phyloP scores from a whole-genome alignment of 2,888 invertebrate genomes.

The Pandemis cinnamomeana region DNA sequence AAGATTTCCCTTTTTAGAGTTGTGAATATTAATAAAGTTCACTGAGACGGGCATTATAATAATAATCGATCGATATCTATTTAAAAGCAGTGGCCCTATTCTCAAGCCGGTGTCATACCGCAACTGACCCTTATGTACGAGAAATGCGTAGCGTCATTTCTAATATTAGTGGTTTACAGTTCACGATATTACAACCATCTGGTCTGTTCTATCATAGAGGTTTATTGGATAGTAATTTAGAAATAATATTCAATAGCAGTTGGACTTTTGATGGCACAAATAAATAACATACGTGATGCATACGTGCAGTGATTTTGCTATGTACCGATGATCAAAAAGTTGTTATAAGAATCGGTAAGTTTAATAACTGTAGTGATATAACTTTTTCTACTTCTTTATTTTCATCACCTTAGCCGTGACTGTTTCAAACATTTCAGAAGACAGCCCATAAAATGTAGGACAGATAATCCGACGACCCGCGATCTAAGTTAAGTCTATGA shows the following conservation, averaged over 20 bases:
- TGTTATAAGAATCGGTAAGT: background rate
- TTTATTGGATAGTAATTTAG: background rate
- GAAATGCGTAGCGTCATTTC: background rate
- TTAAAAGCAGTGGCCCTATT: conserved; percentile 3
- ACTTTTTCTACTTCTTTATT: too few relatives aligned
- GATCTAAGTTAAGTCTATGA: background rate
- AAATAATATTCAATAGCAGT: background rate
- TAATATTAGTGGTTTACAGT: background rate
- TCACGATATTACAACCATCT: conserved; percentile 6
- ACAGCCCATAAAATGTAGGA: background rate
- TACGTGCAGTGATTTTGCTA: background rate
- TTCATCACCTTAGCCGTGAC: background rate
- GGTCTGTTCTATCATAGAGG: background rate
- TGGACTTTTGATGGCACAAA: background rate
- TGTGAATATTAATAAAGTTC: too few relatives aligned
- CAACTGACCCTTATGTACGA: background rate
- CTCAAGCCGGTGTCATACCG: conserved; percentile 2
- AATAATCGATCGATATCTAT: background rate
- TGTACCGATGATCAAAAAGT: background rate
- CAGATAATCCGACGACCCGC: background rate
- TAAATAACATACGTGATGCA: background rate
- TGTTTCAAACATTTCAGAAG: background rate
- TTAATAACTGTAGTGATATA: too few relatives aligned
- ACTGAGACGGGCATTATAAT: background rate
- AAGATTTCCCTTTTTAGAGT: background rate